Percentiles rank a stretch among this genome's conserved stretches.
Evolutionary conservation across 2,113 vertebrate genomes (phyloP).

Genomic region (Cochlearius cochlearius): DNA sequence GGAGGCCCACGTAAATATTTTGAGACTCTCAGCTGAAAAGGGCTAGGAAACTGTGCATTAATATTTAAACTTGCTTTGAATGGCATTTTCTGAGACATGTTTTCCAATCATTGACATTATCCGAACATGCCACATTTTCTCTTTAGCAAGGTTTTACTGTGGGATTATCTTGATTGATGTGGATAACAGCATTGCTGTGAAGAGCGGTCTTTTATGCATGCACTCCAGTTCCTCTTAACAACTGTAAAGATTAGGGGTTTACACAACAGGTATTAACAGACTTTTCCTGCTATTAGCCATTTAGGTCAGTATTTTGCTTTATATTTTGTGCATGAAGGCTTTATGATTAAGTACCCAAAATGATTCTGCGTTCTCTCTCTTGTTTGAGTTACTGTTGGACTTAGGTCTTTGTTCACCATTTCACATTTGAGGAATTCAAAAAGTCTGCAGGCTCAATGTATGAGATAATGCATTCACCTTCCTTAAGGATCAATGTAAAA

Average conservation of each 20-base stretch:
- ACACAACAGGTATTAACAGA: conserved; percentile 39
- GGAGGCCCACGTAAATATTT: not conserved
- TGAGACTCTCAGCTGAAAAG: not conserved
- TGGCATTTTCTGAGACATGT: conserved; percentile 4
- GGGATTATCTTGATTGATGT: conserved; percentile 36
- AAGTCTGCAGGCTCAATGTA: not conserved
- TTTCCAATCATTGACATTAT: conserved; percentile 50
- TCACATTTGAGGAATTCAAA: not conserved
- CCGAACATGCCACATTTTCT: conserved; percentile 38
- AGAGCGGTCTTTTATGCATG: not conserved
- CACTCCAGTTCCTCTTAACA: conserved; percentile 36
- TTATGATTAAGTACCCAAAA: not conserved
- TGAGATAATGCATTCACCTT: no score
- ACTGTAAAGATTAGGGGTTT: conserved; percentile 39
- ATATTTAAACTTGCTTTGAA: conserved; percentile 44
- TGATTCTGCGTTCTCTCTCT: not conserved
- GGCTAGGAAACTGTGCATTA: not conserved
- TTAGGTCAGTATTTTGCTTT: conserved; percentile 19
- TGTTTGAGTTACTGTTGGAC: not conserved
- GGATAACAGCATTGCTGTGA: not conserved
- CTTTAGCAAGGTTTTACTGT: conserved; percentile 28
- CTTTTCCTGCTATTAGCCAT: conserved; percentile 37
- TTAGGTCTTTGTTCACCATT: not conserved
- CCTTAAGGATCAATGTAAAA: not conserved
- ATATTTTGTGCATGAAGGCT: not conserved